Evolutionary conservation across 2,888 invertebrate genomes (phyloP).

Genomic region (Aproaerema taeniolella): DNA sequence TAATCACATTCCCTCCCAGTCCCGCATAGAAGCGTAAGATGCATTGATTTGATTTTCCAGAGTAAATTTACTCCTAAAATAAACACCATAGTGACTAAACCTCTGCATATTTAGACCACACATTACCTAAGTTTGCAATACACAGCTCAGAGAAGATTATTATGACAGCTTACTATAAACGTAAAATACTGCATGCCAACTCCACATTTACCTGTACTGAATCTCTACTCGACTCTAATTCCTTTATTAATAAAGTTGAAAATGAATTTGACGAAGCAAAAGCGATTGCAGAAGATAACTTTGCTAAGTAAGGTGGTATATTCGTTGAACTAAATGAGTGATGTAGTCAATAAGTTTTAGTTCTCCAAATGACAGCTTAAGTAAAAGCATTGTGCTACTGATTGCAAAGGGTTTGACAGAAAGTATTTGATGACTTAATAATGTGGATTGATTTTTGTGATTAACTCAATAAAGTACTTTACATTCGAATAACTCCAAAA

Average conservation of each 20-base stretch:
- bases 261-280: no score
- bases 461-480: no score
- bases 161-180: constrained; percentile 46
- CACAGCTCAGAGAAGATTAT: constrained; percentile 39
- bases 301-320: constrained; percentile 24
- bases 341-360: constrained; percentile 46
- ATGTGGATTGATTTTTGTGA: no score
- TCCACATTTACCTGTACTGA: not conserved
- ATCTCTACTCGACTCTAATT: not conserved
- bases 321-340: constrained; percentile 39
- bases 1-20: no score
- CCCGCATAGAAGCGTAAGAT: no score
- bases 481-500: no score
- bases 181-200: constrained; percentile 35
- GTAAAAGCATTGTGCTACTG: constrained; percentile 48
- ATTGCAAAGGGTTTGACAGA: no score
- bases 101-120: constrained; percentile 34
- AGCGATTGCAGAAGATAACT: constrained; percentile 15
- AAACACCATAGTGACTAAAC: no score
- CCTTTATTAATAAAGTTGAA: no score
- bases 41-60: no score
- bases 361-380: constrained; percentile 49
- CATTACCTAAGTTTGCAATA: constrained; percentile 29
- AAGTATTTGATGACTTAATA: no score
- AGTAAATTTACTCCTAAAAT: no score